Percentiles rank a stretch among this genome's conserved stretches.
phyloP scores from a whole-genome alignment of 2,113 vertebrate genomes.

The Cynopterus brachyotis region DNA sequence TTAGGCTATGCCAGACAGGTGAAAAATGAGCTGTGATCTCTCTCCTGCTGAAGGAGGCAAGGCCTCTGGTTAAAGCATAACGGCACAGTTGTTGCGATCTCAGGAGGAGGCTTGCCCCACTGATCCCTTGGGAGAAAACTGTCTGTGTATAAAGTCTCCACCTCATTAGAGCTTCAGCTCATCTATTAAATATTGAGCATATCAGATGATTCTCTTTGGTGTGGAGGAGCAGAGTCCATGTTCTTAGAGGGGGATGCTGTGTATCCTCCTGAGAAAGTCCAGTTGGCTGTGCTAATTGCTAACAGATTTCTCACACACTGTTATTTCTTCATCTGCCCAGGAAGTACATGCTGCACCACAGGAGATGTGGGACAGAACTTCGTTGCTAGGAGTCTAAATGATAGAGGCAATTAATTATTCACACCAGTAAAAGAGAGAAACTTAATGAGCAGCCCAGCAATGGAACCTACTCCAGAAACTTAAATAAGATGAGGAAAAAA shows the following conservation, averaged over 20 bases:
- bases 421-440: slow-evolving; percentile 61
- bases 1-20: slow-evolving; percentile 26
- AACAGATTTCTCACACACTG: slow-evolving; percentile 80
- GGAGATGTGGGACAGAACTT: slow-evolving; percentile 70
- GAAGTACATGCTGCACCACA: slow-evolving; percentile 54
- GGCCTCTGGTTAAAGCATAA: slow-evolving; percentile 61
- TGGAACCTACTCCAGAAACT: background rate
- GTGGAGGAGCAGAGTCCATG: slow-evolving; percentile 71
- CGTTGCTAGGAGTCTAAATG: slow-evolving; percentile 76
- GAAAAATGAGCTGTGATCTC: slow-evolving; percentile 62
- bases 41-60: slow-evolving; percentile 52
- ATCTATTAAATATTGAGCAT: slow-evolving; percentile 86
- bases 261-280: slow-evolving; percentile 83
- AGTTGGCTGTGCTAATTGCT: slow-evolving; percentile 84
- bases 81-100: slow-evolving; percentile 62
- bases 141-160: slow-evolving; percentile 69
- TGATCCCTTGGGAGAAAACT: slow-evolving; percentile 80
- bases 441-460: slow-evolving; percentile 47
- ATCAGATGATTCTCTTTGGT: slow-evolving; percentile 83
- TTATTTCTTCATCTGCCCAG: slow-evolving; percentile 78
- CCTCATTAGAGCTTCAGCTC: slow-evolving; percentile 83
- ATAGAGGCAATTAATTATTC: slow-evolving; percentile 76
- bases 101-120: slow-evolving; percentile 69
- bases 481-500: slow-evolving; percentile 37
- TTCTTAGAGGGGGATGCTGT: slow-evolving; percentile 76